A percentile compares a stretch with the other conserved stretches of the same genome.
phyloP scores from a whole-genome alignment of 2,113 vertebrate genomes.

The Cyanoderma ruficeps region DNA sequence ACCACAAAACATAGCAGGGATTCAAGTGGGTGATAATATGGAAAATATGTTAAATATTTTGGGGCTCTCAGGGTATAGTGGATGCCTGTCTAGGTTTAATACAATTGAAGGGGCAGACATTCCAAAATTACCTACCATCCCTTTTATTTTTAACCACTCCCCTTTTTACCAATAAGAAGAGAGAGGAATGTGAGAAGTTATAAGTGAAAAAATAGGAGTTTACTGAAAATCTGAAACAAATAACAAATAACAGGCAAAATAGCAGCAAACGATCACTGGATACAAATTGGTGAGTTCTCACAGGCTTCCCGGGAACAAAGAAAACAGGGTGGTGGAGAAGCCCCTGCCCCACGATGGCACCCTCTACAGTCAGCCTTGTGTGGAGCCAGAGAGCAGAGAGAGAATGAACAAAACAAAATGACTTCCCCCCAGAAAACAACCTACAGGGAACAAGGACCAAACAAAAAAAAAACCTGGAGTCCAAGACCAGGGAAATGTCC shows the following conservation, averaged over 20 bases:
- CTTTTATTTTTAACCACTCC: neutral
- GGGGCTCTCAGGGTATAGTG: neutral
- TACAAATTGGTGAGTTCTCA: neutral
- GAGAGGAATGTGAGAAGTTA: rapidly evolving
- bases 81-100: neutral
- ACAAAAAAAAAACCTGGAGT: neutral
- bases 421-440: neutral
- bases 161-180: neutral
- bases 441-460: too few relatives aligned
- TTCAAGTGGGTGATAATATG: neutral
- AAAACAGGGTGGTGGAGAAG: too few relatives aligned
- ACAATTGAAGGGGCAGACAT: neutral
- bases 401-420: neutral
- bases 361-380: neutral
- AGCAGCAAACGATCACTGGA: neutral
- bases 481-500: neutral
- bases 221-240: neutral
- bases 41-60: neutral
- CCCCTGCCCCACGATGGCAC: rapidly evolving
- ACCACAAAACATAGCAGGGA: neutral
- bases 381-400: neutral
- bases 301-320: neutral
- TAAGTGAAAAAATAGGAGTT: neutral
- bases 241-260: neutral
- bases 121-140: neutral